Conservation (phyloP, 2,113 vertebrate species). For the Periophthalmodon schlosseri region DNA sequence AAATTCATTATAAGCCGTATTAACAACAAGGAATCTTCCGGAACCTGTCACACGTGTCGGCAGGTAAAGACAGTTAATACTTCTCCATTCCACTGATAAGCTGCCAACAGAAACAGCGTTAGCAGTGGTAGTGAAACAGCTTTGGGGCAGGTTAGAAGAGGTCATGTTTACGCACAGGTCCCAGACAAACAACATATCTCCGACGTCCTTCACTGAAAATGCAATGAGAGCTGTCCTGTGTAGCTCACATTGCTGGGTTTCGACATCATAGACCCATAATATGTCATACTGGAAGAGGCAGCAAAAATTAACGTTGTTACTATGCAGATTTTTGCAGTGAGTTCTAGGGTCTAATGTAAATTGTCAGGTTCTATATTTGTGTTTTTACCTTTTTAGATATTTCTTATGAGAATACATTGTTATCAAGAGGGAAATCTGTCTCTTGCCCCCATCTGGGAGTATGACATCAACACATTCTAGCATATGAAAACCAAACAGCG, state of each 20-base stretch:
- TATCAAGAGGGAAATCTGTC: no score
- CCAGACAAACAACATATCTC: background rate
- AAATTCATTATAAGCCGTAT: background rate
- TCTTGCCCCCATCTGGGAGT: no score
- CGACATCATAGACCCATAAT: no score
- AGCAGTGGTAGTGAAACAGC: slow-evolving; percentile 10
- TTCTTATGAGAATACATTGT: no score
- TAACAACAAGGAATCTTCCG: background rate
- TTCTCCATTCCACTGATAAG: slow-evolving; percentile 3
- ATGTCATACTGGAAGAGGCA: no score
- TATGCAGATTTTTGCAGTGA: no score
- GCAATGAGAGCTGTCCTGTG: background rate
- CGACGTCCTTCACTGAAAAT: background rate
- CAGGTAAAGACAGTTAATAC: slow-evolving; percentile 17
- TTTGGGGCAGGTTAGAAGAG: slow-evolving; percentile 1
- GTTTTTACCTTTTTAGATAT: no score
- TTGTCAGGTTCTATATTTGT: no score
- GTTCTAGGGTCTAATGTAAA: no score
- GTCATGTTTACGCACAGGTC: background rate
- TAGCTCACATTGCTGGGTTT: background rate
- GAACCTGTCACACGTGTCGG: slow-evolving; percentile 10
- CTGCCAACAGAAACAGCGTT: background rate
- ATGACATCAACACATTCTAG: no score
- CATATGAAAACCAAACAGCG: no score
- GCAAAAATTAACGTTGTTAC: no score